These are phyloP conservation scores for Schizothorax lantsangensis DNA, from an alignment of 2,797 vertebrate genomes.

Conservation along the genomic window DNA sequence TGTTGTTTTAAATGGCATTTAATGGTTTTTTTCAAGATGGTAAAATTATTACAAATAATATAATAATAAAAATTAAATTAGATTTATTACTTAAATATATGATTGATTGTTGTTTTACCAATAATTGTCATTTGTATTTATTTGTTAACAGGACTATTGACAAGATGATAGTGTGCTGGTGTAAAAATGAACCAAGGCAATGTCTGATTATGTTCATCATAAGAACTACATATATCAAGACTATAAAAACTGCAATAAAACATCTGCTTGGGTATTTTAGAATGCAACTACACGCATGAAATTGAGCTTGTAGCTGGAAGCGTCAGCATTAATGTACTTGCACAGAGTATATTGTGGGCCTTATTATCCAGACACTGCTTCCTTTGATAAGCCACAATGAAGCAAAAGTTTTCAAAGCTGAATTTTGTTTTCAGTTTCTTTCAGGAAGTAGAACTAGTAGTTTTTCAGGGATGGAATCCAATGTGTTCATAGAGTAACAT, in stretches of 20 bases:
- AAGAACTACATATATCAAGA: neutral
- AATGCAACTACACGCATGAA: neutral
- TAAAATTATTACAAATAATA: neutral
- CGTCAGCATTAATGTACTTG: neutral
- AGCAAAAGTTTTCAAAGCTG: neutral
- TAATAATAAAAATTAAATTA: neutral
- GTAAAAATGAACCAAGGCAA: neutral
- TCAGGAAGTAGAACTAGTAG: neutral
- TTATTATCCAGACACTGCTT: neutral
- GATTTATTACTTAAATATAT: neutral
- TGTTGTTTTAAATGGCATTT: neutral
- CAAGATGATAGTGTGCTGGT: neutral
- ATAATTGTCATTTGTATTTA: neutral
- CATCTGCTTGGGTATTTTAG: neutral
- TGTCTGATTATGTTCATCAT: neutral
- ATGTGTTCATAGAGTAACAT: neutral
- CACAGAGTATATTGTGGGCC: neutral
- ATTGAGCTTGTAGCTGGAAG: neutral
- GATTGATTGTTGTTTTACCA: neutral
- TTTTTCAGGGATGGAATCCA: neutral
- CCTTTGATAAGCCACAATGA: neutral
- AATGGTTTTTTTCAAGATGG: neutral
- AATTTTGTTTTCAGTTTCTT: slow-evolving; percentile 10
- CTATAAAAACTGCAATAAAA: neutral
- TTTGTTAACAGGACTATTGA: neutral